Evolutionary conservation across 2,797 vertebrate genomes (phyloP).

Genomic region (Antrozous pallidus): DNA sequence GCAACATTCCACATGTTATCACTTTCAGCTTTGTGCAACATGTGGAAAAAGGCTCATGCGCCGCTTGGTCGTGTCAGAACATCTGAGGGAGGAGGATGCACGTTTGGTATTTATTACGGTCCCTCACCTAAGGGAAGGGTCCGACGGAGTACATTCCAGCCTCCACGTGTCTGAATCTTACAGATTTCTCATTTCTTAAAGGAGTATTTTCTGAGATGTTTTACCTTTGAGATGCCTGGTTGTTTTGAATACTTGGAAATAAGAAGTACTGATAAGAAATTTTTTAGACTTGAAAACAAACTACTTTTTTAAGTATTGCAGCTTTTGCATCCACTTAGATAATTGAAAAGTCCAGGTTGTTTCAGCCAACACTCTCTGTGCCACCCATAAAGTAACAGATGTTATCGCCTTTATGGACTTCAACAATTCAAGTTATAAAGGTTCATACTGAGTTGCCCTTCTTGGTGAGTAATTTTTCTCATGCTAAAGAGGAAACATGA

Average conservation of each 20-base stretch:
- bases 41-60: conserved; percentile 73
- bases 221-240: background rate
- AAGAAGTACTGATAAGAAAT: background rate
- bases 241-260: background rate
- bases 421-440: background rate
- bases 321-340: background rate
- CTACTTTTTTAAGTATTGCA: background rate
- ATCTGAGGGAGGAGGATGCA: background rate
- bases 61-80: conserved; percentile 18
- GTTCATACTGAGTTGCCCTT: background rate
- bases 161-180: background rate
- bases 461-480: background rate
- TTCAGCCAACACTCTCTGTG: background rate
- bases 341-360: background rate
- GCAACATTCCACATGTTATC: conserved; percentile 72
- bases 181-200: background rate
- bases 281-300: background rate
- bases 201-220: background rate
- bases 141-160: background rate
- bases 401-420: background rate
- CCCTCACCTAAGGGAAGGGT: background rate
- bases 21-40: conserved; percentile 65
- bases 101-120: background rate
- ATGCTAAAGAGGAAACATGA: conserved; percentile 21
- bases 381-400: background rate